Conservation (phyloP, 2,888 invertebrate genomes). For the Ornithoptera priamus region DNA sequence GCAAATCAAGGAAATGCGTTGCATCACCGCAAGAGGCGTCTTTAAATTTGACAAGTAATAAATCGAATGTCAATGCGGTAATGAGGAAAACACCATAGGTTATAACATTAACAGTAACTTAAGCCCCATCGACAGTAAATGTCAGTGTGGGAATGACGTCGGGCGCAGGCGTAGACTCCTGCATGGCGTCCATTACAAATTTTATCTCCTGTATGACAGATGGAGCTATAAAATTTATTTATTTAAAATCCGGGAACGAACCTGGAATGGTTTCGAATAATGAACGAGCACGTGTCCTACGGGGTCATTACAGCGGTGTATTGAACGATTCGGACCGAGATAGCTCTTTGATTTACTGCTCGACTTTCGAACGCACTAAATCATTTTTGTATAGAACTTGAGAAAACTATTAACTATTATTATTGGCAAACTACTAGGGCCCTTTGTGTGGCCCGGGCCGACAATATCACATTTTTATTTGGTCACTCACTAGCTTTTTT, state of each 20-base stretch:
- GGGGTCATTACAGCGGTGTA: slow-evolving; percentile 59
- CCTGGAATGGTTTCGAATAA: slow-evolving; percentile 64
- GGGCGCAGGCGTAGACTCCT: slow-evolving; percentile 55
- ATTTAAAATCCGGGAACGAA: slow-evolving; percentile 65
- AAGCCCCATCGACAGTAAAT: slow-evolving; percentile 67
- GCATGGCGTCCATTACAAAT: slow-evolving; percentile 60
- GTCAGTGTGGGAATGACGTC: slow-evolving; percentile 61
- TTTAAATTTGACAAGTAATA: slow-evolving; percentile 65
- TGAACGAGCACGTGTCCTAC: slow-evolving; percentile 72
- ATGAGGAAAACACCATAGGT: slow-evolving; percentile 62
- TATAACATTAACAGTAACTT: slow-evolving; percentile 62
- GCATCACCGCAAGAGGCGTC: slow-evolving; percentile 38
- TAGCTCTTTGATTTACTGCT: slow-evolving; percentile 73
- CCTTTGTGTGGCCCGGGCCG: slow-evolving; percentile 57
- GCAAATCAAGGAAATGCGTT: slow-evolving; percentile 29
- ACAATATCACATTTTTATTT: slow-evolving; percentile 55
- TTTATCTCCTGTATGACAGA: slow-evolving; percentile 74
- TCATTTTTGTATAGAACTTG: slow-evolving; percentile 75
- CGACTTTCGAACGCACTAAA: slow-evolving; percentile 75
- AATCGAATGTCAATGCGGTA: slow-evolving; percentile 54
- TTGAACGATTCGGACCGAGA: slow-evolving; percentile 58
- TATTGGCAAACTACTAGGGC: slow-evolving; percentile 67
- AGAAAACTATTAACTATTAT: slow-evolving; percentile 79
- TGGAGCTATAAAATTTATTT: slow-evolving; percentile 75
- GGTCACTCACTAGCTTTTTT: slow-evolving; percentile 52